Evolutionary conservation across 1,140 invertebrate genomes (phyloP).

Genomic region (Ceratoteleas bidentatus): DNA sequence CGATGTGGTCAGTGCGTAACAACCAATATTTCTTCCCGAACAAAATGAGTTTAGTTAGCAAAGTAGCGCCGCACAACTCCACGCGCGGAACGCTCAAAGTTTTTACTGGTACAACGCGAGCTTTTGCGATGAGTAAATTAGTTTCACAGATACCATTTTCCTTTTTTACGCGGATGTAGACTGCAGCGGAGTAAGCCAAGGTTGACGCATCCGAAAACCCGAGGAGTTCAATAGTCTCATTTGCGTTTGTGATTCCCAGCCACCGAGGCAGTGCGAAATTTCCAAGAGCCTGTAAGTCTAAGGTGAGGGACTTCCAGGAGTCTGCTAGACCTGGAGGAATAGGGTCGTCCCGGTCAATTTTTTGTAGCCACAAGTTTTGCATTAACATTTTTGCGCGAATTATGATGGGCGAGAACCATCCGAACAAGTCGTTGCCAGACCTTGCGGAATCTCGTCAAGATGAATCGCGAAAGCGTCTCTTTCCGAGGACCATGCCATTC

Average conservation of each 20-base stretch:
- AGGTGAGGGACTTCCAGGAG: not conserved
- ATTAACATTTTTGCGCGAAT: not conserved
- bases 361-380: not conserved
- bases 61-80: not conserved
- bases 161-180: not conserved
- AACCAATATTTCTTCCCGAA: not conserved
- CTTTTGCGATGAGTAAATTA: not conserved
- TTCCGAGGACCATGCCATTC: no score
- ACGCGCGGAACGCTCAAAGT: not conserved
- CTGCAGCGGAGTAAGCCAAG: not conserved
- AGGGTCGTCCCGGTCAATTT: not conserved
- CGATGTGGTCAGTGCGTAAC: no score
- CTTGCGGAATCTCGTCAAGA: no score
- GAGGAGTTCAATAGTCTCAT: not conserved
- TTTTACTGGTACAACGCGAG: not conserved
- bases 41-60: not conserved
- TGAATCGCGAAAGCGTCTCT: no score
- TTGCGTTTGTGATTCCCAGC: not conserved
- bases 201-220: not conserved
- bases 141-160: not conserved
- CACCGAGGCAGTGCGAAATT: not conserved
- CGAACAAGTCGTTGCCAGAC: no score
- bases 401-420: not conserved
- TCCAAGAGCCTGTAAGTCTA: not conserved
- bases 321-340: not conserved